Evolutionary conservation across 35 echinoderm and acorn worm species (phyloP).

Genomic region (Acanthaster planci): DNA sequence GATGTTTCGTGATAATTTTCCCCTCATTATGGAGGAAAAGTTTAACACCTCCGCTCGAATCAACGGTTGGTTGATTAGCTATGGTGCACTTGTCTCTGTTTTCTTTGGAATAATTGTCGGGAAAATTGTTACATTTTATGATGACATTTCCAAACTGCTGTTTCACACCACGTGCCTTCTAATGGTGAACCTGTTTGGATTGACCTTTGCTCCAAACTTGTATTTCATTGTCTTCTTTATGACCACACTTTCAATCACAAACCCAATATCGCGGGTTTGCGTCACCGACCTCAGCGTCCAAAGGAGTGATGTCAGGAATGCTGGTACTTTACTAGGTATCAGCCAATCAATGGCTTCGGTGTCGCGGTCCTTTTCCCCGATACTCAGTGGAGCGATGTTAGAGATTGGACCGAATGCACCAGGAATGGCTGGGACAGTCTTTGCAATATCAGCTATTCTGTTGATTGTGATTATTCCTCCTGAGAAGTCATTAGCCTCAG

Average conservation of each 20-base stretch:
- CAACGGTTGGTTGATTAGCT: constrained; percentile 71
- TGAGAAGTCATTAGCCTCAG: no score
- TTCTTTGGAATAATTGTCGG: constrained; percentile 66
- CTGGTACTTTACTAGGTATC: constrained; percentile 78
- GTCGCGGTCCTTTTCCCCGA: constrained; percentile 65
- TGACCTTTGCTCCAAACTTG: constrained; percentile 64
- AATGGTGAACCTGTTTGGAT: constrained; percentile 33
- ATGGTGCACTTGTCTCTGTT: constrained; percentile 51
- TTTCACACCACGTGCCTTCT: constrained; percentile 53
- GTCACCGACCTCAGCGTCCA: constrained; percentile 67
- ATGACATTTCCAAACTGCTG: constrained; percentile 42
- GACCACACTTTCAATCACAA: constrained; percentile 58
- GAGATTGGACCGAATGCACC: constrained; percentile 52
- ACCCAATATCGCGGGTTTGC: constrained; percentile 66
- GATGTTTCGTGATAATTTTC: constrained; percentile 85
- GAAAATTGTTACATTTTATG: constrained; percentile 53
- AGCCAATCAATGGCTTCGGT: constrained; percentile 75
- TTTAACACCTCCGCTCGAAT: constrained; percentile 73
- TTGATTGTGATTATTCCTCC: neutral
- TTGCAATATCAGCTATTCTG: neutral
- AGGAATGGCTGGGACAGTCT: neutral
- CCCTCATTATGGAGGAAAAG: constrained; percentile 66
- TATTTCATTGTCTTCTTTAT: constrained; percentile 35
- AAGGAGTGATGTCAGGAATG: constrained; percentile 60
- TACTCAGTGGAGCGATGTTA: constrained; percentile 61